Base-by-base conservation (phyloP, 2,113 vertebrate genomes). In the Lophochroa leadbeateri region DNA sequence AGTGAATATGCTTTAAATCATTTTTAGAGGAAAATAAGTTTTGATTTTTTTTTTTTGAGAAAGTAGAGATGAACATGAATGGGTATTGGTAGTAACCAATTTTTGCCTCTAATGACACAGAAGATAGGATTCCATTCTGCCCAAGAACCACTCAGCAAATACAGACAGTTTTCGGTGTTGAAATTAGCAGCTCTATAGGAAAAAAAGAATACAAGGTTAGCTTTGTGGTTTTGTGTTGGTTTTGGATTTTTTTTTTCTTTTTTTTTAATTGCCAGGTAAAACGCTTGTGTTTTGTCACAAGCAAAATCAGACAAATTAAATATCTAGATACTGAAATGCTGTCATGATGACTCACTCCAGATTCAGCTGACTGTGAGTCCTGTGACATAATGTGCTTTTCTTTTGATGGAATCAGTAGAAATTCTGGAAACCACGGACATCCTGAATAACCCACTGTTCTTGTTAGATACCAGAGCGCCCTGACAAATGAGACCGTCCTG, bases 361-460 rank as follows among this genome's bases (percentile, higher is more conserved):
- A 75, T 75, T 82, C 17, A 7, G 33, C 85, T 77, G 50, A 55
- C 46, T 64, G 17, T 4, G 27, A 70, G 68, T 83, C 76, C 79
- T 93, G 46, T 92, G 72, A 96, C 89, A 96, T 85, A 92, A 46
- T 72, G 57, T 94, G 57, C 83, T 95, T 92, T 95, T 90, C 76
- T 93, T 96, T 49, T 50, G 82, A 94, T 78, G 64, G 78, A 77
- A 86, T 94, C 60, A 83, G 76, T 88, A 88, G 82, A 94, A 86
- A 93, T 95, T 94, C 80, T 68, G 86, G 72, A 93, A 90, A 35
- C 90, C 79, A 88, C 0, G 1, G 83, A 93, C 79, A 95, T 90
- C 88, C 92, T 88, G 82, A 96, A 93, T 94, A 88, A 92, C 88
- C 90, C 82, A 92, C 75, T 97, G 92, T 83, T 96, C 76, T 86